Base-by-base conservation (phyloP, 2,888 invertebrate genomes). In the Electrophaes corylata region DNA sequence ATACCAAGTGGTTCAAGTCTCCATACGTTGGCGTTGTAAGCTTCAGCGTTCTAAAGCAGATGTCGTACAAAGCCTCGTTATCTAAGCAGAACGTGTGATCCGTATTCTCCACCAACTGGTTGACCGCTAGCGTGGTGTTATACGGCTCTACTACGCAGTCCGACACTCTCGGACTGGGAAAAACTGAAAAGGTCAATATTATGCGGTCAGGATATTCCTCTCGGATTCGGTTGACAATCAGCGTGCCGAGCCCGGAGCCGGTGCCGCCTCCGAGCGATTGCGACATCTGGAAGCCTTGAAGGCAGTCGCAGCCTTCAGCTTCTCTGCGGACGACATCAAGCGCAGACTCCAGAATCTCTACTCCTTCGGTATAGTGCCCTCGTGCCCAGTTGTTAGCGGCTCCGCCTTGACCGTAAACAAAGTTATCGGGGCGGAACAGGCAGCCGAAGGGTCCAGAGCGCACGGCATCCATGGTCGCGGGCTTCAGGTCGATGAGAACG, bases 361-460 rank as follows among this genome's bases (percentile, higher is more conserved):
- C 97, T n/a, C 98, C 98, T 88, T 98, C 98, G 16, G 98, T 98
- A 88, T 98, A 98, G 77, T 98, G 97, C n/a, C 98, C 92, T 62
- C 87, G 76, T n/a, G 92, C 88, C 92, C 92, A 92, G 79, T 92
- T 92, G 69, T 92, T 91, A 12, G 84, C 88, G 37, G 88, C 92
- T 18, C 91, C 77, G 43, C 81, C 83, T 53, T 88, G 86, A 5
- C 95, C 96, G 71, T 96, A 97, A 2, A 97, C 96, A 81, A 96
- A 97, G 88, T 97, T 98, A 83, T 97, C 97, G 8, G 97, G 97
- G 52, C 97, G 93, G 92, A 96, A 97, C 50, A 97, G 93, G 77
- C 95, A 95, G 4, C 97, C 97, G 81, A 96, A 97, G 23, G 95
- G 94, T 10, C 97, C 97, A 2, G 96, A 96, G 50, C 97, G 94